A percentile compares a stretch with the other conserved stretches of the same genome.
phyloP scores from a whole-genome alignment of 2,888 invertebrate species.

The Pocota personata region DNA sequence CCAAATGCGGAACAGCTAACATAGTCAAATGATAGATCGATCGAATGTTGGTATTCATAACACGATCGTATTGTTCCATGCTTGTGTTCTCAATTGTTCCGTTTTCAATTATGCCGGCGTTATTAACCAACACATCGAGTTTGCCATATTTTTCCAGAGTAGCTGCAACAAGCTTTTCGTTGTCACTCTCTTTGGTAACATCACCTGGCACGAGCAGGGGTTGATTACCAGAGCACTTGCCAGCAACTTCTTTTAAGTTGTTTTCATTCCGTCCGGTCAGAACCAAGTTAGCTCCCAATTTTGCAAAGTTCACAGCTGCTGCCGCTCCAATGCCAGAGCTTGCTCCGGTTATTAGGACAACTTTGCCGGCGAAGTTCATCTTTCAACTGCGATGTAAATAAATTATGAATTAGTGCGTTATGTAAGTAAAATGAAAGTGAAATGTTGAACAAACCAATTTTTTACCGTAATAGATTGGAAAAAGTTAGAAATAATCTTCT shows the following conservation, averaged over 20 bases:
- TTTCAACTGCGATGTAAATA: not conserved
- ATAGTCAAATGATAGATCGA: conserved; percentile 92
- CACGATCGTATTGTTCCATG: conserved; percentile 93
- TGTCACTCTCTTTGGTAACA: conserved; percentile 89
- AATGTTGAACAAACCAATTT: conserved; percentile 1
- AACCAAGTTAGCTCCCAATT: conserved; percentile 86
- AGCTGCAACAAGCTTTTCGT: conserved; percentile 87
- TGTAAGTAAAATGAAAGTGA: not conserved
- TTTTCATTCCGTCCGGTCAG: conserved; percentile 86
- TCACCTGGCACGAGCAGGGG: conserved; percentile 88
- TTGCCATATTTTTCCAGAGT: conserved; percentile 90
- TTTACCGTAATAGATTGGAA: not conserved
- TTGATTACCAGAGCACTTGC: conserved; percentile 80
- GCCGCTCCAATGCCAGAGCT: conserved; percentile 90
- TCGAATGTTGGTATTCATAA: conserved; percentile 95
- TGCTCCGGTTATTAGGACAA: conserved; percentile 87
- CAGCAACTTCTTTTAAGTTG: conserved; percentile 86
- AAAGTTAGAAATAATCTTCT: not conserved
- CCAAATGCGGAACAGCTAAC: conserved; percentile 93
- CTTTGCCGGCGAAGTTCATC: conserved; percentile 86
- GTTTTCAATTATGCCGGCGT: conserved; percentile 92
- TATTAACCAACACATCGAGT: conserved; percentile 93
- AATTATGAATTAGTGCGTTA: not conserved
- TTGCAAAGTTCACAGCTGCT: conserved; percentile 87
- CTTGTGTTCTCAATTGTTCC: conserved; percentile 94